Conservation (phyloP, 1,140 invertebrate species). For the Triops longicaudatus region DNA sequence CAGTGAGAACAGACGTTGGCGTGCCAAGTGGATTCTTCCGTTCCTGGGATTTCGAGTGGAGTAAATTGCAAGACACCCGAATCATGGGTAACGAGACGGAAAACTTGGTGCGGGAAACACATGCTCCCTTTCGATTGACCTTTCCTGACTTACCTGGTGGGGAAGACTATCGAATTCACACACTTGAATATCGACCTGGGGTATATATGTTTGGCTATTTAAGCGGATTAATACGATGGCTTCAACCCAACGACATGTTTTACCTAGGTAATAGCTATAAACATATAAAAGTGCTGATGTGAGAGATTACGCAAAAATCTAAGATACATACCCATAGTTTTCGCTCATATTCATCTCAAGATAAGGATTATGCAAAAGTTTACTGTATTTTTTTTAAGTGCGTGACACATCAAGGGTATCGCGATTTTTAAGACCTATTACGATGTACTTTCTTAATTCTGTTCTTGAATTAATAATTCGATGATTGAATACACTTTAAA, state of each 20-base stretch:
- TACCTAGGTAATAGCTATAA: neutral
- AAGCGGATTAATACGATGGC: neutral
- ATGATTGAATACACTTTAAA: too few species aligned
- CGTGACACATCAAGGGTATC: too few species aligned
- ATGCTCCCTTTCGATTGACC: neutral
- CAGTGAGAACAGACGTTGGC: neutral
- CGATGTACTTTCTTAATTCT: too few species aligned
- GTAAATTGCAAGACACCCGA: neutral
- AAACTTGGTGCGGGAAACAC: neutral
- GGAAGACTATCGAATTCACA: neutral
- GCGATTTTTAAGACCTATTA: too few species aligned
- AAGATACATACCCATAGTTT: too few species aligned
- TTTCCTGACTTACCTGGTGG: neutral
- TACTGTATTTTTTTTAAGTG: too few species aligned
- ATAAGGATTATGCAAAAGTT: too few species aligned
- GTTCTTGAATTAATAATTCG: too few species aligned
- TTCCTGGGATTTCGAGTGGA: slow-evolving; percentile 5
- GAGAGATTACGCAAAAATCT: too few species aligned
- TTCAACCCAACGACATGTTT: neutral
- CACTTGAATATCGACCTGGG: neutral
- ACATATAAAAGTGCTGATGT: neutral
- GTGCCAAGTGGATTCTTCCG: neutral
- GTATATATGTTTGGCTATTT: neutral
- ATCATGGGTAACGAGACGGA: slow-evolving; percentile 6
- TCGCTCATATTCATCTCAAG: too few species aligned